Conservation (phyloP, 2,797 vertebrate genomes). For the Okamejei kenojei region DNA sequence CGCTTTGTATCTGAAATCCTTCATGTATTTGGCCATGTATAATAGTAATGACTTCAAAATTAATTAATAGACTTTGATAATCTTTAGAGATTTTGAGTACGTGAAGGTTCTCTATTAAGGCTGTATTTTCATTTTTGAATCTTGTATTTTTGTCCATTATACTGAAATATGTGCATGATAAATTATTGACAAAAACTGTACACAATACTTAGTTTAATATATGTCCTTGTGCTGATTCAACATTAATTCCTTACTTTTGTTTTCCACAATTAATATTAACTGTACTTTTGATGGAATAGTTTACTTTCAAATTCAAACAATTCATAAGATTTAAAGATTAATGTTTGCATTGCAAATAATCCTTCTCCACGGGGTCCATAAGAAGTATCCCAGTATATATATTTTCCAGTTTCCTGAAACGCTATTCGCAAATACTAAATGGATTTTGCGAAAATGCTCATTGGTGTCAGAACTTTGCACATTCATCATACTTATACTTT, state of each 20-base stretch:
- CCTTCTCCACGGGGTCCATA: not conserved
- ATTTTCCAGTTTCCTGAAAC: not conserved
- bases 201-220: not conserved
- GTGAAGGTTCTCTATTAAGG: not conserved
- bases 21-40: no score
- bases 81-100: not conserved
- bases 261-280: not conserved
- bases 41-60: not conserved
- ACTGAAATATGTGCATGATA: not conserved
- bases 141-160: not conserved
- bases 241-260: not conserved
- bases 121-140: not conserved
- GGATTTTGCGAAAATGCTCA: not conserved
- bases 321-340: not conserved
- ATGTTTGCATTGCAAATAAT: constrained; percentile 21
- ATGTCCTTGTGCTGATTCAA: not conserved
- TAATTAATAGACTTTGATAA: not conserved
- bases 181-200: not conserved
- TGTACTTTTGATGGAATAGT: not conserved
- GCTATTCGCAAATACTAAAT: not conserved
- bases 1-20: no score
- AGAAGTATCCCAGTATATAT: not conserved
- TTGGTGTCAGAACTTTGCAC: not conserved
- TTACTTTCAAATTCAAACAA: constrained; percentile 18
- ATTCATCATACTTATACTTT: constrained; percentile 20